Percentiles rank a stretch among this genome's conserved stretches.
These are phyloP conservation scores for Oryzias dopingdopingensis DNA, from an alignment of 2,797 vertebrate genomes.

Conservation along the genomic window DNA sequence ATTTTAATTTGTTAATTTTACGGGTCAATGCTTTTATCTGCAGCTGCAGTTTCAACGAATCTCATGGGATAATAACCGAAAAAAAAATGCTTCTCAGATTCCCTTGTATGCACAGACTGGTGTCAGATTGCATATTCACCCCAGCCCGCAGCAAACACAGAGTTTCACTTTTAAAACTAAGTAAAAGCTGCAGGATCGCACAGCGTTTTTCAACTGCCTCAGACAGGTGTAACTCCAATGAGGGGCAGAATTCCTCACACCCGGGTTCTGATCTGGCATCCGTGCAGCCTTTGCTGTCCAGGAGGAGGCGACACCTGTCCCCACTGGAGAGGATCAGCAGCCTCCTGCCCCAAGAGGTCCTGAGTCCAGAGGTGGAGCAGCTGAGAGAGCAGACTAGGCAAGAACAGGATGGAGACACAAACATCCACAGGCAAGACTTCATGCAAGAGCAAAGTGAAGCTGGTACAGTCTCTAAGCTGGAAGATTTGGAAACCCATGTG, in stretches of 20 bases:
- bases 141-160: constrained; percentile 19
- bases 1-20: not conserved
- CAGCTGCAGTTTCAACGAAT: not conserved
- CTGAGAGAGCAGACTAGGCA: constrained; percentile 53
- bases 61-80: not conserved
- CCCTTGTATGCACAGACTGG: constrained; percentile 39
- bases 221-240: constrained; percentile 33
- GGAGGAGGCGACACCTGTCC: constrained; percentile 69
- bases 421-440: not conserved
- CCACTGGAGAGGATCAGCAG: constrained; percentile 80
- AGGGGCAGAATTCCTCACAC: constrained; percentile 17
- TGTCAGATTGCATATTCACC: constrained; percentile 20
- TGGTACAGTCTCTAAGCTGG: not conserved
- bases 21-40: not conserved
- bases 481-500: not conserved
- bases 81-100: constrained; percentile 21
- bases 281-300: constrained; percentile 17
- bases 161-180: constrained; percentile 5
- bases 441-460: constrained; percentile 7
- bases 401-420: constrained; percentile 1
- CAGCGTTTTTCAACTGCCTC: constrained; percentile 46
- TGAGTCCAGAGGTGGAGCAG: constrained; percentile 74
- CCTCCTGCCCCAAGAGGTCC: constrained; percentile 69
- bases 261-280: constrained; percentile 4
- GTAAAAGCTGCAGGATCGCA: not conserved